phyloP scores from a whole-genome alignment of 2,888 invertebrate genomes.

The Drosophila koepferae region DNA sequence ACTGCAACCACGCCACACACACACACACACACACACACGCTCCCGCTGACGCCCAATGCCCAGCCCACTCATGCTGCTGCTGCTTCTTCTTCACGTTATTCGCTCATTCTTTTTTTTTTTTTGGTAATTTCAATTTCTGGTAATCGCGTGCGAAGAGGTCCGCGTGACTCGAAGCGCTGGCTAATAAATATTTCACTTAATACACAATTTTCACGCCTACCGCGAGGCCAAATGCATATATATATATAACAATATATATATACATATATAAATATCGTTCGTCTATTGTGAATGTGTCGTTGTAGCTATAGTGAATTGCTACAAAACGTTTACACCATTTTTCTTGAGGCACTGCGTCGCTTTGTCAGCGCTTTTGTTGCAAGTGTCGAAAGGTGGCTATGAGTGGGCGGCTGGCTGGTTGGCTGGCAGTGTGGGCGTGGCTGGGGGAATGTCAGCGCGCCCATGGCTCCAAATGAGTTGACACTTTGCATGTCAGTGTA shows the following conservation, averaged over 20 bases:
- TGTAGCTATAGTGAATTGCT: slow-evolving; percentile 62
- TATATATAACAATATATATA: background rate
- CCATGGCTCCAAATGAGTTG: slow-evolving; percentile 72
- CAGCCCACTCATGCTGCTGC: background rate
- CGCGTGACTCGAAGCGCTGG: slow-evolving; percentile 72
- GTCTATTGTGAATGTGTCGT: slow-evolving; percentile 28
- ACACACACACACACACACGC: background rate
- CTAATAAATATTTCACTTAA: slow-evolving; percentile 82
- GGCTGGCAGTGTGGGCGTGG: slow-evolving; percentile 22
- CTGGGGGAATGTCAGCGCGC: slow-evolving; percentile 26
- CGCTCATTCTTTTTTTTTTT: background rate
- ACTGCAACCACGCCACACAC: background rate
- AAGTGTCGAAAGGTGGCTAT: slow-evolving; percentile 56
- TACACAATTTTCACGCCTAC: slow-evolving; percentile 78
- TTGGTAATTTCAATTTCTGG: slow-evolving; percentile 59
- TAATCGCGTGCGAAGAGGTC: slow-evolving; percentile 66
- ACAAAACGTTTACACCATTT: slow-evolving; percentile 76
- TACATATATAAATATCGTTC: slow-evolving; percentile 28
- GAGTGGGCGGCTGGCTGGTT: slow-evolving; percentile 6
- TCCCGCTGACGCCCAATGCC: background rate
- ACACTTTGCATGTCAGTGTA: slow-evolving; percentile 81
- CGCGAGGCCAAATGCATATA: slow-evolving; percentile 12
- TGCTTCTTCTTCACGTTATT: background rate
- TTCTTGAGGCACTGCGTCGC: slow-evolving; percentile 51
- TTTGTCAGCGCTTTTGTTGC: slow-evolving; percentile 65